phyloP scores from a whole-genome alignment of 2,797 vertebrate species.

The Petrocephalus sullivani region DNA sequence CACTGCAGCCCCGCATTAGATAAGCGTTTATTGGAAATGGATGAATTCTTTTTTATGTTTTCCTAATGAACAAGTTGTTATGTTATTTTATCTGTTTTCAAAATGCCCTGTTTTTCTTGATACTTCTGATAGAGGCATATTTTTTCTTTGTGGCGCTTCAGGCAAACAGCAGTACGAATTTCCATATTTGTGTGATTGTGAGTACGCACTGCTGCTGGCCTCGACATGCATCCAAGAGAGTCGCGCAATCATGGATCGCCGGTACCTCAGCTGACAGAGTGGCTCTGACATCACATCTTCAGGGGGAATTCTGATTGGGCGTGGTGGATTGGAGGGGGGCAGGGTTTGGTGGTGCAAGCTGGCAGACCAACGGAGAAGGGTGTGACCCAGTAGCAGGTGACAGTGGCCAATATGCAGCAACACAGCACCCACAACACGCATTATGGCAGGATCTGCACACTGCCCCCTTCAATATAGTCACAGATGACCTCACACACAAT shows the following conservation, averaged over 20 bases:
- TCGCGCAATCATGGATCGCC: not conserved
- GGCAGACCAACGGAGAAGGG: not conserved
- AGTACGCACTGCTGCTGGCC: constrained; percentile 36
- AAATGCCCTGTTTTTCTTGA: not conserved
- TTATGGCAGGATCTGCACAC: not conserved
- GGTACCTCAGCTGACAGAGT: not conserved
- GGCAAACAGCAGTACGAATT: constrained; percentile 55
- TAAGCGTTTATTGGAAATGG: not conserved
- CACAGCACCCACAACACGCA: not conserved
- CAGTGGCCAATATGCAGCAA: not conserved
- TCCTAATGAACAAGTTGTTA: not conserved
- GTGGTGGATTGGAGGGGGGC: not conserved
- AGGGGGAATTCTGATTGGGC: not conserved
- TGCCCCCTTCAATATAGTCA: not conserved
- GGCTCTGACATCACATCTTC: not conserved
- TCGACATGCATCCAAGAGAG: not conserved
- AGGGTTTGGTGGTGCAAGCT: not conserved
- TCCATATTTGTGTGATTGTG: constrained; percentile 40
- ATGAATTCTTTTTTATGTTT: not conserved
- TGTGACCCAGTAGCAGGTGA: not conserved
- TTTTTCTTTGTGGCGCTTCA: constrained; percentile 48
- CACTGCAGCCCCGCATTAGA: not conserved
- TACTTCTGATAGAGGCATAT: constrained; percentile 54
- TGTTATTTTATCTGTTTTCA: not conserved
- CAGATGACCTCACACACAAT: not conserved